A percentile compares a stretch with the other conserved stretches of the same genome.
Evolutionary conservation across 2,888 invertebrate genomes (phyloP).

Genomic region (Drosophila aldrichi): DNA sequence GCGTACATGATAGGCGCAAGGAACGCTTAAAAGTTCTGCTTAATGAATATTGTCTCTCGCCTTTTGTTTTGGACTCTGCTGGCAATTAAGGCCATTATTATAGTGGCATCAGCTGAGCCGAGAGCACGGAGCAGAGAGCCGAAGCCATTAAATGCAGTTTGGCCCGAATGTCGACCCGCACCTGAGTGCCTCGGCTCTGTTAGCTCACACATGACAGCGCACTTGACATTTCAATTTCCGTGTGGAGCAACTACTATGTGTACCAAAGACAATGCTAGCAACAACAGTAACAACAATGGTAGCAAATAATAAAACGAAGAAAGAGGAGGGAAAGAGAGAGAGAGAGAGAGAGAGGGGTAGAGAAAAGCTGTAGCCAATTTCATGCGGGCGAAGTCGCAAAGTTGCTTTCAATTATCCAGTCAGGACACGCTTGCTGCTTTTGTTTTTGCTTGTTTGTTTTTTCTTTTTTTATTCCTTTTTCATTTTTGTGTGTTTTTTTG

Average conservation of each 20-base stretch:
- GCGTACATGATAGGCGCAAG: constrained; percentile 8
- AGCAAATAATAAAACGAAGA: constrained; percentile 13
- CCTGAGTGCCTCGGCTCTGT: constrained; percentile 11
- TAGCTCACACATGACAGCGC: constrained; percentile 53
- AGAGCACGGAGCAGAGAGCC: background rate
- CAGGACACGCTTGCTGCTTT: constrained; percentile 71
- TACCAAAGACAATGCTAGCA: constrained; percentile 37
- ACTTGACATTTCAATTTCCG: constrained; percentile 77
- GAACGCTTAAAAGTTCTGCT: constrained; percentile 22
- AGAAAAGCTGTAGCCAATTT: constrained; percentile 62
- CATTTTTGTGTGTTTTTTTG: background rate
- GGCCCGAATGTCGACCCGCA: background rate
- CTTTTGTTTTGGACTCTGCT: constrained; percentile 13
- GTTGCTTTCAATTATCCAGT: constrained; percentile 81
- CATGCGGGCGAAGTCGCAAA: constrained; percentile 69
- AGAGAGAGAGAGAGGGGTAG: constrained; percentile 7
- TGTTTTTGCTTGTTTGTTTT: constrained; percentile 48
- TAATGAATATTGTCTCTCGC: constrained; percentile 38
- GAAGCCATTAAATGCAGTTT: constrained; percentile 55
- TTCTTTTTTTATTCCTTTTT: constrained; percentile 31
- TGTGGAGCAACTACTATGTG: constrained; percentile 44
- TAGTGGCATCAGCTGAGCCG: constrained; percentile 36
- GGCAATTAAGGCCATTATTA: constrained; percentile 63
- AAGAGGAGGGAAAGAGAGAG: constrained; percentile 5
- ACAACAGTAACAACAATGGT: constrained; percentile 24